Percentiles rank a stretch among this genome's conserved stretches.
Evolutionary conservation across 1,140 invertebrate genomes (phyloP).

Genomic region (Melanaphis sacchari): DNA sequence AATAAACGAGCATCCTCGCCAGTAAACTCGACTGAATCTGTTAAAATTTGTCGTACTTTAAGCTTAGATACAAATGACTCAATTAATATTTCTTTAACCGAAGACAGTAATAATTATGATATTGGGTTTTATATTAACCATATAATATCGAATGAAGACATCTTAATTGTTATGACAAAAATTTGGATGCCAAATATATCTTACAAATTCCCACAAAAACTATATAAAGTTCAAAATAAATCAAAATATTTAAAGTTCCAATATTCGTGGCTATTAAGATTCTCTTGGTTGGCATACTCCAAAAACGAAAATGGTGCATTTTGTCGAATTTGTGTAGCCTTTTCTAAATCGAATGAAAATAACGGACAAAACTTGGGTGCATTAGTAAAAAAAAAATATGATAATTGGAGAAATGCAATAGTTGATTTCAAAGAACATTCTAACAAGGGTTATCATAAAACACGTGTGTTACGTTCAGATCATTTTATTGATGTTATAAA

Average conservation of each 20-base stretch:
- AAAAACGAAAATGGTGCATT: not conserved
- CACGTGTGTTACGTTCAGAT: not conserved
- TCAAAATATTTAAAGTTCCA: slow-evolving; percentile 20
- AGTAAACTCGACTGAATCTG: slow-evolving; percentile 5
- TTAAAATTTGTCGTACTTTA: slow-evolving; percentile 7
- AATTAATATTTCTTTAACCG: not conserved
- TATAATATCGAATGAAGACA: not conserved
- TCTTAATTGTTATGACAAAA: slow-evolving; percentile 4
- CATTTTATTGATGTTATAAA: not conserved
- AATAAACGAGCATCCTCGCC: not conserved
- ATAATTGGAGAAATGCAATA: not conserved
- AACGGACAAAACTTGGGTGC: not conserved
- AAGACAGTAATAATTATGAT: slow-evolving; percentile 2
- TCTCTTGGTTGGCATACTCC: slow-evolving; percentile 12
- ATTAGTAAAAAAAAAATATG: not conserved
- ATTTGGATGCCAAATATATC: not conserved
- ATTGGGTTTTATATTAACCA: slow-evolving; percentile 13
- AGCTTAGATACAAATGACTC: not conserved
- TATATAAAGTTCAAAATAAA: not conserved
- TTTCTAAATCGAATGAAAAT: slow-evolving; percentile 31
- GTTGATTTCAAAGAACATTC: not conserved
- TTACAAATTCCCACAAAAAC: not conserved
- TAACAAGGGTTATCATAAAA: not conserved
- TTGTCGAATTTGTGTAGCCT: slow-evolving; percentile 9
- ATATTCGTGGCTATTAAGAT: slow-evolving; percentile 19